These are phyloP conservation scores for Galerucella pusilla DNA, from an alignment of 2,888 invertebrate genomes.

Conservation along the genomic window DNA sequence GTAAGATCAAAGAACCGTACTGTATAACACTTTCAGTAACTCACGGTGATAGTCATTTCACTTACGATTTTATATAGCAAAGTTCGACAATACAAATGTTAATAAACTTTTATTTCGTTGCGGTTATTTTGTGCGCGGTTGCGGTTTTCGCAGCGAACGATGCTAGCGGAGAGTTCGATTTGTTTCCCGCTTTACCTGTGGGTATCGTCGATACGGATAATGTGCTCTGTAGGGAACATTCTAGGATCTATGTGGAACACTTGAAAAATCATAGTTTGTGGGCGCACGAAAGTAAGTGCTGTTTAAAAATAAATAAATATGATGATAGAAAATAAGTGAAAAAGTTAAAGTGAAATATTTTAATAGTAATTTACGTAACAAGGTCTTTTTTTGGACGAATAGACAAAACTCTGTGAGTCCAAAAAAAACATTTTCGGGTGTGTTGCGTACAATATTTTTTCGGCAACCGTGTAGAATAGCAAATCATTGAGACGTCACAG, in stretches of 20 bases:
- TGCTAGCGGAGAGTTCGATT: conserved; percentile 36
- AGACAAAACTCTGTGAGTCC: no score
- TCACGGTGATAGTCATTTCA: conserved; percentile 46
- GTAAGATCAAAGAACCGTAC: conserved; percentile 39
- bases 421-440: no score
- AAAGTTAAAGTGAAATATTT: neutral
- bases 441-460: no score
- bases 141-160: conserved; percentile 29
- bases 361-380: no score
- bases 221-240: conserved; percentile 54
- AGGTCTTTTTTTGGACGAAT: no score
- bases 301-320: conserved; percentile 37
- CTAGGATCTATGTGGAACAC: conserved; percentile 52
- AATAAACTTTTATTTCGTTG: conserved; percentile 37
- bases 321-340: neutral
- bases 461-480: no score
- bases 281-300: conserved; percentile 69
- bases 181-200: conserved; percentile 55
- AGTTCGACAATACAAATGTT: conserved; percentile 44
- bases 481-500: no score
- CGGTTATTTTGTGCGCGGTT: conserved; percentile 36
- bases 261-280: conserved; percentile 69
- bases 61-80: conserved; percentile 35
- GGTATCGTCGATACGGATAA: conserved; percentile 51
- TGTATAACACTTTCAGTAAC: conserved; percentile 46